Conservation (phyloP, 2,888 invertebrate species). For the Morinoia aosen region DNA sequence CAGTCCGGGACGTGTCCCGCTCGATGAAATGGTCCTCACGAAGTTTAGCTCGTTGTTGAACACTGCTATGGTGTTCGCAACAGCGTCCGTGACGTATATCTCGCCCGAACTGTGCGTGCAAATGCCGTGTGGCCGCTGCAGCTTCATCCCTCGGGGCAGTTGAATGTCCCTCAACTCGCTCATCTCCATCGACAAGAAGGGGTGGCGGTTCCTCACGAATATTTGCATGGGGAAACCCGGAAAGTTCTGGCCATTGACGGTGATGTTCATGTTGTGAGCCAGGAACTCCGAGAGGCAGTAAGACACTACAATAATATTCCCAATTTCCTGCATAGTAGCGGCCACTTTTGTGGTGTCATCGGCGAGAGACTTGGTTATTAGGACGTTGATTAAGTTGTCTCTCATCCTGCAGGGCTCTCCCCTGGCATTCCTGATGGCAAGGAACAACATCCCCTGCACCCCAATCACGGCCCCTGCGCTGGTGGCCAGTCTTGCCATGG, state of each 20-base stretch:
- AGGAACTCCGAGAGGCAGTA: not conserved
- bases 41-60: not conserved
- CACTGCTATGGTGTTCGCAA: not conserved
- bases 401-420: not conserved
- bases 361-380: not conserved
- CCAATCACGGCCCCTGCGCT: not conserved
- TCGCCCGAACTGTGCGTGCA: not conserved
- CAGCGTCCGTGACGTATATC: not conserved
- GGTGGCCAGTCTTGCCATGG: not conserved
- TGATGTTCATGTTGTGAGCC: not conserved
- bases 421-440: not conserved
- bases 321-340: not conserved
- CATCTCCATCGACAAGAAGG: not conserved
- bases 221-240: not conserved
- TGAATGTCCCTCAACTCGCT: not conserved
- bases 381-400: not conserved
- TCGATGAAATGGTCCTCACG: not conserved
- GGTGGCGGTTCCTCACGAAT: not conserved
- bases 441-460: not conserved
- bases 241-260: not conserved
- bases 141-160: not conserved
- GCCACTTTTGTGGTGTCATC: not conserved
- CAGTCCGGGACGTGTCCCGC: not conserved
- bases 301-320: not conserved
- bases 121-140: not conserved